Evolutionary conservation across 2,797 vertebrate species (phyloP), one percentile per base, ranked within the genome.

Genomic region (Lagocephalus sceleratus): DNA sequence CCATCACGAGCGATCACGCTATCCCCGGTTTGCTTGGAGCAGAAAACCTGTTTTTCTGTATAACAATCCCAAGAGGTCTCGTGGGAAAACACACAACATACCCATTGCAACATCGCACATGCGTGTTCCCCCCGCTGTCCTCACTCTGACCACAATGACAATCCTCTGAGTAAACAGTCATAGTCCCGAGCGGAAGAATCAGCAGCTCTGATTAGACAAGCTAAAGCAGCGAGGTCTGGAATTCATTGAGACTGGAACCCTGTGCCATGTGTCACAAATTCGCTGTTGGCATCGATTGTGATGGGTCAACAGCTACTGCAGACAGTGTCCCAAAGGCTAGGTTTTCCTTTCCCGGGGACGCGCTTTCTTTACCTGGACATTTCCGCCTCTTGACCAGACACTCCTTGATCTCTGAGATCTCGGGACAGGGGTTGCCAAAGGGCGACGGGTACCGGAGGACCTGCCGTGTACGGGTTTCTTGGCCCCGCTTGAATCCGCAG

Each of bases 401-500:
- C 67, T 94, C 94, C 75, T 92, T 96, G 79, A 90, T 91, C 74
- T 99, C 95, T 1, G 86, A 92, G 73, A 88, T 91, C 15, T 91
- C 83, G 32, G 93, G 93, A 82, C 97, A 99, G 58, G 91, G 84
- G 69, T 84, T 91, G 23, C 95, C 96, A 32, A 89, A 91, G 60
- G 91, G 79, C 47, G 94, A 94, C 0, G 95, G 93, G 75, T 91
- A 89, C 72, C 94, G 93, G 52, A 92, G 61, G 66, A 97, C 91
- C 77, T 92, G 93, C 75, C 95, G 90, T 35, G 89, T 91, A 70
- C 95, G 93, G 54, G 92, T 92, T 90, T 97, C 94, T 81, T 94
- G 93, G 61, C 95, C 94, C 67, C 91, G 91, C 87, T 91, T 97
- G 89, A 97, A 97, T 68, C 94, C 94, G 66, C 97, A 98, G 15